phyloP scores from a whole-genome alignment of 2,113 vertebrate species.

The Neodontobutis hainanensis region DNA sequence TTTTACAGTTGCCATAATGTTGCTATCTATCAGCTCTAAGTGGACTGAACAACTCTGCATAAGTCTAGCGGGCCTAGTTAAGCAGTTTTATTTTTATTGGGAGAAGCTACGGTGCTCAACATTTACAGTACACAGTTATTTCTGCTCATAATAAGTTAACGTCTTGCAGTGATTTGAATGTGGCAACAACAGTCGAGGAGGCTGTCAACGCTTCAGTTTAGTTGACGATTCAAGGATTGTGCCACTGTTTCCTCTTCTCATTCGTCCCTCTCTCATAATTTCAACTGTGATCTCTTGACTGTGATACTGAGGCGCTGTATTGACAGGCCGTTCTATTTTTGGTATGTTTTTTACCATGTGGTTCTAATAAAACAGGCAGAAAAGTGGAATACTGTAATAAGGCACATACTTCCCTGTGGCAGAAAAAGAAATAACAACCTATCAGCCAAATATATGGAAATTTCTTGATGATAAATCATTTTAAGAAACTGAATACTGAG shows the following conservation, averaged over 20 bases:
- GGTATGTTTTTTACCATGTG: not conserved
- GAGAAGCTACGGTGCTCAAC: conserved; percentile 6
- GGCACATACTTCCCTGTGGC: not conserved
- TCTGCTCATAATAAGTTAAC: conserved; percentile 16
- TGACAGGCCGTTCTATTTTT: conserved; percentile 10
- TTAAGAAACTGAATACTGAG: not conserved
- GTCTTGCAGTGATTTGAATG: conserved; percentile 35
- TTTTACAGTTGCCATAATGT: conserved; percentile 37
- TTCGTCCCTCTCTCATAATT: conserved; percentile 4
- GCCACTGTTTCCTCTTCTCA: conserved; percentile 24
- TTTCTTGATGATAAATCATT: not conserved
- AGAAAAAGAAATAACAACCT: not conserved
- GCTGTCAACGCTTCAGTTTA: conserved; percentile 35
- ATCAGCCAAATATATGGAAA: not conserved
- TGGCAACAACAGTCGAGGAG: conserved; percentile 16
- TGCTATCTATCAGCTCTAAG: conserved; percentile 31
- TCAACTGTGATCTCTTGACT: conserved; percentile 16
- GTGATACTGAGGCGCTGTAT: not conserved
- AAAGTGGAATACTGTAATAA: conserved; percentile 1
- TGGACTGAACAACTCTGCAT: conserved; percentile 3
- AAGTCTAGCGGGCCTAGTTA: conserved; percentile 3
- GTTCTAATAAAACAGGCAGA: not conserved
- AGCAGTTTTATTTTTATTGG: conserved; percentile 21
- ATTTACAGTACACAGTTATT: not conserved
- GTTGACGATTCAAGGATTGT: conserved; percentile 20